Evolutionary conservation across 2,797 vertebrate genomes (phyloP), one percentile per base, ranked within the genome.

Genomic region (Anabas testudineus): DNA sequence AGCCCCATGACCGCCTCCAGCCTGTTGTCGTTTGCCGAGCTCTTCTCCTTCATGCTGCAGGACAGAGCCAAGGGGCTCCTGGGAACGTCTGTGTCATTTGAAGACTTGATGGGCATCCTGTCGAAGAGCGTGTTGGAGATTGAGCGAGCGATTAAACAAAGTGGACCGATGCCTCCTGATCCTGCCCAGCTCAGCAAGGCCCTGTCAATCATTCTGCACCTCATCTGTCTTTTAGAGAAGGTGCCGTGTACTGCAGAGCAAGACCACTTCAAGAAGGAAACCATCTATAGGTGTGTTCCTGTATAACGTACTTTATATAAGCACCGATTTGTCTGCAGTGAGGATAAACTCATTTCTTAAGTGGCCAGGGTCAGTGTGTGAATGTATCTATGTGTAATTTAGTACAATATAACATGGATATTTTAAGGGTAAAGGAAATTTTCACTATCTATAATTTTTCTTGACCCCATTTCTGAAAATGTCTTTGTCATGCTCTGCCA

Each of bases 31-130:
- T 99, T 99, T 41, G 98, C 98, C 3, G 98, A 99, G 87, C 97
- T 99, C 16, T 99, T 99, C 91, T 99, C 98, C 72, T 99, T 99
- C 90, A 99, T 99, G 98, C 94, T 99, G 32, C 98, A 99, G 88
- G 97, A 99, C 85, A 92, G 97, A 36, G 97, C 98, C 73, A 99
- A 99, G 87, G 98, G 98, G 48, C 93, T 99, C 3, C 90, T 99
- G 80, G 97, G 97, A 24, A 99, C 97, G 14, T 96, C 96, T 0
- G 97, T 99, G 71, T 98, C 97, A 14, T 99, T 99, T 87, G 95
- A 97, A 73, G 97, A 99, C 92, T 95, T 99, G 47, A 99, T 99
- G 98, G 97, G 96, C 71, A 97, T 99, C 86, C 91, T 99, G 41
- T 94, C 96, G 84, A 99, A 99, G 93, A 99, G 98, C 0, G 98